phyloP scores from a whole-genome alignment of 1,140 invertebrate species.

The Maniola jurtina region DNA sequence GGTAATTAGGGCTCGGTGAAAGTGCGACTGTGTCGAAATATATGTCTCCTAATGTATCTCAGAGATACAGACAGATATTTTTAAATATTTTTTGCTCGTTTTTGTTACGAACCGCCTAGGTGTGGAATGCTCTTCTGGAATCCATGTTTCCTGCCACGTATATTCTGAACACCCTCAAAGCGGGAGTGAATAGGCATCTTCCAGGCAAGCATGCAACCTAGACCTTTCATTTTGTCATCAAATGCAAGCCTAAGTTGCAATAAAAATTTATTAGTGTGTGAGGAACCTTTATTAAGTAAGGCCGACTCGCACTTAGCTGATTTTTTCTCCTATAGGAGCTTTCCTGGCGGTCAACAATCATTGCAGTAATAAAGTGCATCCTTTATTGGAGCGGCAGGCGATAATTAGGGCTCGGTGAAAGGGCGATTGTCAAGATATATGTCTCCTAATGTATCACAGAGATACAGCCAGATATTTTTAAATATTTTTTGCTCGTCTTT shows the following conservation, averaged over 20 bases:
- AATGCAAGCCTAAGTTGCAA: no score
- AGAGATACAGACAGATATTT: conserved; percentile 15
- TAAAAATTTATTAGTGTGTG: no score
- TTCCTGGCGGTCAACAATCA: conserved; percentile 3
- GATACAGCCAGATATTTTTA: conserved; percentile 17
- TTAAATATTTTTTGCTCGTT: not conserved
- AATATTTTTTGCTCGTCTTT: not conserved
- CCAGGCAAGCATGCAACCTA: no score
- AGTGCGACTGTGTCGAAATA: conserved; percentile 33
- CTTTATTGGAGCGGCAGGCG: conserved; percentile 30
- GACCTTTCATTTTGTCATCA: no score
- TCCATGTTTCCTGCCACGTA: no score
- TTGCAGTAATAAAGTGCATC: conserved; percentile 27
- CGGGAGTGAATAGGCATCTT: no score
- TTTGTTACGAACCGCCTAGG: no score
- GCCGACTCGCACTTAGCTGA: no score
- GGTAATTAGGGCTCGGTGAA: conserved; percentile 37
- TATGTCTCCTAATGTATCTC: conserved; percentile 20
- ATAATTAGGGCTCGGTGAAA: conserved; percentile 38
- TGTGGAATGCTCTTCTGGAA: no score
- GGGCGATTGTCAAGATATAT: conserved; percentile 31
- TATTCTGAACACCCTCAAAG: no score
- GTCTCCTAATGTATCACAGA: conserved; percentile 17
- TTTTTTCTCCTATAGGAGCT: not conserved
- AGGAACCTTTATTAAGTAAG: no score